Evolutionary conservation across 2,888 invertebrate species (phyloP).

Genomic region (Miltochrista miniata): DNA sequence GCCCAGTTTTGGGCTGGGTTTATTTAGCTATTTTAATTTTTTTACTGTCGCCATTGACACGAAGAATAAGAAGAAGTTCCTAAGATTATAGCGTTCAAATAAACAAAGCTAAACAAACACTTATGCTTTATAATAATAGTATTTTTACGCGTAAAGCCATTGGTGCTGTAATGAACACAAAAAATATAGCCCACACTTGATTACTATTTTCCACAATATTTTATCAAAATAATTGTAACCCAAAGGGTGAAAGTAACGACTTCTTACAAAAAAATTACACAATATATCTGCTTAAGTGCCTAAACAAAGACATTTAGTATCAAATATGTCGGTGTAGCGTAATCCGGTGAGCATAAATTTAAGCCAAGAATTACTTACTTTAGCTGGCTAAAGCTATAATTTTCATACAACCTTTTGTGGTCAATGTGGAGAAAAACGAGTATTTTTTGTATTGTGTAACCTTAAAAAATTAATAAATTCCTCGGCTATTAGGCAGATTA

Average conservation of each 20-base stretch:
- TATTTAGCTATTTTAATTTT: too few species aligned
- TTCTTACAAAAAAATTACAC: slow-evolving; percentile 4
- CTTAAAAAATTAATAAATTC: too few species aligned
- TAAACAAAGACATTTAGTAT: slow-evolving; percentile 59
- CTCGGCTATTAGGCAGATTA: too few species aligned
- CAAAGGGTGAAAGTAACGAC: background rate
- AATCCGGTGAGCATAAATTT: slow-evolving; percentile 50
- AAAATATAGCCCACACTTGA: background rate
- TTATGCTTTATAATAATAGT: too few species aligned
- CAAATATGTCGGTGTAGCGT: slow-evolving; percentile 30
- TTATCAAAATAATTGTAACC: too few species aligned
- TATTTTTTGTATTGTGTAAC: slow-evolving; percentile 18
- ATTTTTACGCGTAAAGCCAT: too few species aligned
- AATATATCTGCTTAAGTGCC: slow-evolving; percentile 52
- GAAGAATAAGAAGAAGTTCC: too few species aligned
- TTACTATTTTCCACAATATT: too few species aligned
- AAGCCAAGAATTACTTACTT: slow-evolving; percentile 41
- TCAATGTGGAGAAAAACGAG: slow-evolving; percentile 7
- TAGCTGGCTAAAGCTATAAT: slow-evolving; percentile 22
- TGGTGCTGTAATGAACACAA: background rate
- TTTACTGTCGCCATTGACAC: too few species aligned
- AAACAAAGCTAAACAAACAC: too few species aligned
- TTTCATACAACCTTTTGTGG: slow-evolving; percentile 22
- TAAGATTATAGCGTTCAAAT: too few species aligned
- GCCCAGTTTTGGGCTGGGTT: too few species aligned